These are phyloP conservation scores for Drosophila kokeensis DNA, from an alignment of 2,888 invertebrate species.

Conservation along the genomic window DNA sequence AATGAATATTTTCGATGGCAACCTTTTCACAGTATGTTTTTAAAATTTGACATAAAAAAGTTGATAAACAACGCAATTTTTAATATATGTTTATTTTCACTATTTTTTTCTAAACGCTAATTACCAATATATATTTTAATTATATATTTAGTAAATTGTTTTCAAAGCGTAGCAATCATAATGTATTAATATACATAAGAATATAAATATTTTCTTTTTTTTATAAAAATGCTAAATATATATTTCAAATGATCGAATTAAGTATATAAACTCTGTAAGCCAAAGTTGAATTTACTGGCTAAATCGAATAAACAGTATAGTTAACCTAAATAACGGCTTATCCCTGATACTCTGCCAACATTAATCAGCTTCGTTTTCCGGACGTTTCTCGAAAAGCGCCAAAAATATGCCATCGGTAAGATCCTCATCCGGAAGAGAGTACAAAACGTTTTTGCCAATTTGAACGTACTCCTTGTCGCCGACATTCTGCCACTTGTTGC, in stretches of 20 bases:
- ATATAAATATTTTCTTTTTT: slow-evolving; percentile 30
- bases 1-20: slow-evolving; percentile 58
- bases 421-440: slow-evolving; percentile 91
- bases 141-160: slow-evolving; percentile 51
- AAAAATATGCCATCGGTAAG: slow-evolving; percentile 97
- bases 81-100: slow-evolving; percentile 37
- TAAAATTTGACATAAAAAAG: slow-evolving; percentile 54
- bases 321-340: neutral
- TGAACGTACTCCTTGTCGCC: slow-evolving; percentile 89
- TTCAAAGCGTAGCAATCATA: slow-evolving; percentile 19
- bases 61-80: slow-evolving; percentile 46
- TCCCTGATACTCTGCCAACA: neutral
- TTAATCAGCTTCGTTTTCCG: slow-evolving; percentile 33
- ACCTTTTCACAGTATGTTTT: slow-evolving; percentile 57
- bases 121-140: slow-evolving; percentile 41
- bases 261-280: slow-evolving; percentile 24
- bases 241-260: slow-evolving; percentile 29
- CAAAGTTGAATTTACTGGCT: slow-evolving; percentile 42
- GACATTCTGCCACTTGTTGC: slow-evolving; percentile 89
- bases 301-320: slow-evolving; percentile 56
- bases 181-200: slow-evolving; percentile 23
- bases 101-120: slow-evolving; percentile 35
- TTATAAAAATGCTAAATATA: slow-evolving; percentile 31
- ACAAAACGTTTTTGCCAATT: slow-evolving; percentile 91
- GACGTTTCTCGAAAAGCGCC: slow-evolving; percentile 91